Evolutionary conservation across 1,140 invertebrate species (phyloP).

Genomic region (Temnothorax curvispinosus): DNA sequence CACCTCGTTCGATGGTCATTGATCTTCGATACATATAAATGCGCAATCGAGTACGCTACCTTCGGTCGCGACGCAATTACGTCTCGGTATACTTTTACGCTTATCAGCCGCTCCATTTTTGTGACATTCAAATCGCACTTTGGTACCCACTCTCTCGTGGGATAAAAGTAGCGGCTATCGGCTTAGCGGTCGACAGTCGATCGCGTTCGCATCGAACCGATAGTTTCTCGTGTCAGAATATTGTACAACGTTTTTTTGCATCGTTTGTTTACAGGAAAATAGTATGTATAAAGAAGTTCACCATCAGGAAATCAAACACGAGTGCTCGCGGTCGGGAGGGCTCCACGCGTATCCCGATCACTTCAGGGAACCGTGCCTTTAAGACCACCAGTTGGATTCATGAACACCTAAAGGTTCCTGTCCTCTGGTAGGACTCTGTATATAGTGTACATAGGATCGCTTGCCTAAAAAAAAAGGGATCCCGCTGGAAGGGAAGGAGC

Average conservation of each 20-base stretch:
- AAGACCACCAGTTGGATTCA: slow-evolving; percentile 62
- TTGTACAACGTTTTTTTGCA: neutral
- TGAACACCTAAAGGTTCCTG: slow-evolving; percentile 69
- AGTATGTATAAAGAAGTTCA: slow-evolving; percentile 84
- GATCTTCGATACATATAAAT: neutral
- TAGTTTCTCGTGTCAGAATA: neutral
- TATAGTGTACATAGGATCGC: slow-evolving; percentile 81
- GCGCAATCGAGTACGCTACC: neutral
- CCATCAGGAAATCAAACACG: slow-evolving; percentile 80
- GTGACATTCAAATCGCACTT: neutral
- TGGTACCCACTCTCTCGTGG: no score
- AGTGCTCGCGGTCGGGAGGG: slow-evolving; percentile 81
- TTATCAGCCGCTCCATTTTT: slow-evolving; percentile 8
- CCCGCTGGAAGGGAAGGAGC: slow-evolving; percentile 43
- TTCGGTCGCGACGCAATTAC: neutral
- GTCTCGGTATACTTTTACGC: neutral
- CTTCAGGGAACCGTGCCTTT: slow-evolving; percentile 81
- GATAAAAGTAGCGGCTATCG: neutral
- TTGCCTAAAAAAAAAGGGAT: slow-evolving; percentile 56
- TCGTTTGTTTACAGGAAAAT: slow-evolving; percentile 80
- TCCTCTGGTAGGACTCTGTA: slow-evolving; percentile 79
- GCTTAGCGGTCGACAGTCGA: neutral
- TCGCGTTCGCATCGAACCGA: slow-evolving; percentile 2
- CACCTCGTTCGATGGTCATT: neutral
- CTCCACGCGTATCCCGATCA: slow-evolving; percentile 84